These are phyloP conservation scores for Centruroides vittatus DNA, from an alignment of 1,140 invertebrate genomes.

Conservation along the genomic window DNA sequence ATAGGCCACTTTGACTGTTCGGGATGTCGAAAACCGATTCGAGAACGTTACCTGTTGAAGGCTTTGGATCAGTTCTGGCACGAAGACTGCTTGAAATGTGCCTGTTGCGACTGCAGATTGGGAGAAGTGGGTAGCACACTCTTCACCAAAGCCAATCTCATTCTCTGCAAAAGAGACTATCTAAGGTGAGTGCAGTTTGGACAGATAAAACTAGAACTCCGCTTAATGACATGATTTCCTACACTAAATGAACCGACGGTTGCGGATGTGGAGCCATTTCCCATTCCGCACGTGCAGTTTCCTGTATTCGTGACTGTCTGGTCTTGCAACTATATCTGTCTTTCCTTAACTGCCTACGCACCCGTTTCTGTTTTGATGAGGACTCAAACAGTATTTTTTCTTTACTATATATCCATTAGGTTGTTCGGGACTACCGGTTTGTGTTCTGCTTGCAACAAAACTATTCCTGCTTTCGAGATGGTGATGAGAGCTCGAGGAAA, in stretches of 20 bases:
- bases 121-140: constrained; percentile 83
- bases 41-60: constrained; percentile 32
- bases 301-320: no score
- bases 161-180: constrained; percentile 88
- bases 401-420: constrained; percentile 28
- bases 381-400: neutral
- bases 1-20: constrained; percentile 25
- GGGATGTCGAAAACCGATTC: constrained; percentile 36
- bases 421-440: constrained; percentile 83
- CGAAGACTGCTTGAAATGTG: constrained; percentile 85
- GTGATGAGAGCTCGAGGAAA: constrained; percentile 89
- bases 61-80: constrained; percentile 83
- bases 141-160: constrained; percentile 81
- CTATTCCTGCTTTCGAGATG: constrained; percentile 93
- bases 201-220: no score
- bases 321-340: no score
- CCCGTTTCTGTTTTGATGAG: no score
- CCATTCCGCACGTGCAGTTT: no score
- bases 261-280: no score
- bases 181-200: constrained; percentile 48
- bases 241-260: no score
- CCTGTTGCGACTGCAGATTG: constrained; percentile 78
- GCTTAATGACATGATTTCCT: no score
- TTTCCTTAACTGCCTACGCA: no score
- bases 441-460: constrained; percentile 83